These are phyloP conservation scores for Colletes collaris DNA, from an alignment of 2,888 invertebrate genomes.

Conservation along the genomic window DNA sequence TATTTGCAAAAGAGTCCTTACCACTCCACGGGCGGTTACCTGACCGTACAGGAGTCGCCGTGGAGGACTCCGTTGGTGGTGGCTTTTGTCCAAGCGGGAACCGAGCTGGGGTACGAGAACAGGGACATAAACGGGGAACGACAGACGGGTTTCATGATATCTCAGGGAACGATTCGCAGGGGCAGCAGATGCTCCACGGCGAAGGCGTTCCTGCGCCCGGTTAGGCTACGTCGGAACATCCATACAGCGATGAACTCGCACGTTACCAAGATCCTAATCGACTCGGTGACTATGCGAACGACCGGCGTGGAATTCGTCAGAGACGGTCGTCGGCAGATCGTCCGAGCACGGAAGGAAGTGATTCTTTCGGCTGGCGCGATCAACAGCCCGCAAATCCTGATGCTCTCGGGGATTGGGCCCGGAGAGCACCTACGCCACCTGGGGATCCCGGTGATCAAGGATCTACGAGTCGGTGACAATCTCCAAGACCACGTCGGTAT, in stretches of 20 bases:
- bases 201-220: slow-evolving; percentile 93
- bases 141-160: slow-evolving; percentile 92
- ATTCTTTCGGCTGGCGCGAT: slow-evolving; percentile 95
- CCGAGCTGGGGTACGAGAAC: slow-evolving; percentile 92
- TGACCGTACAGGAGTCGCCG: slow-evolving; percentile 93
- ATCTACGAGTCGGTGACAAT: slow-evolving; percentile 91
- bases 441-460: slow-evolving; percentile 89
- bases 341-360: slow-evolving; percentile 91
- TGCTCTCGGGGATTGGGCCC: slow-evolving; percentile 95
- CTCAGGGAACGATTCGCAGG: slow-evolving; percentile 90
- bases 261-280: slow-evolving; percentile 90
- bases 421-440: slow-evolving; percentile 87
- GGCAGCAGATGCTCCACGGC: slow-evolving; percentile 94
- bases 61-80: slow-evolving; percentile 93
- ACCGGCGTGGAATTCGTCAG: slow-evolving; percentile 92
- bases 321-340: slow-evolving; percentile 88
- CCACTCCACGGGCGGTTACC: slow-evolving; percentile 89
- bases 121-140: slow-evolving; percentile 92
- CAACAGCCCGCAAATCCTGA: slow-evolving; percentile 95
- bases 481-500: slow-evolving; percentile 95
- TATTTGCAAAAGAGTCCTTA: slow-evolving; percentile 89
- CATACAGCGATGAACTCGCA: slow-evolving; percentile 92
- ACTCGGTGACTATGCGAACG: slow-evolving; percentile 89
- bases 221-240: slow-evolving; percentile 89
- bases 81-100: slow-evolving; percentile 92